phyloP scores from a whole-genome alignment of 2,113 vertebrate genomes.

The Sander vitreus region DNA sequence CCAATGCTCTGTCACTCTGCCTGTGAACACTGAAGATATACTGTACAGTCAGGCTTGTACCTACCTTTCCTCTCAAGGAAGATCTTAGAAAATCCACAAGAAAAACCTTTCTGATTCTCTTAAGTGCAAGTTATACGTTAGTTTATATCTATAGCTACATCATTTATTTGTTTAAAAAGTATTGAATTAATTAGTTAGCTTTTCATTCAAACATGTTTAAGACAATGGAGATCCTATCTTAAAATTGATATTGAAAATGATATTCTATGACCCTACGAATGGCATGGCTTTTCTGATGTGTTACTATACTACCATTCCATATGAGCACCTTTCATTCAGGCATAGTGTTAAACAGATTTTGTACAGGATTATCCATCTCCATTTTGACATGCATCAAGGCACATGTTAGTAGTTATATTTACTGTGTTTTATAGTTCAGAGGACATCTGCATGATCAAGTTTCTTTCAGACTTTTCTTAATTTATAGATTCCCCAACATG shows the following conservation, averaged over 20 bases:
- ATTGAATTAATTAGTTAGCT: not conserved
- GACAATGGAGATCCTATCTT: not conserved
- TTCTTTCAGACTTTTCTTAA: not conserved
- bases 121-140: not conserved
- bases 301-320: not conserved
- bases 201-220: not conserved
- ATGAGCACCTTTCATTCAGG: not conserved
- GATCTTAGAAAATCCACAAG: not conserved
- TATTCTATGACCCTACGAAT: not conserved
- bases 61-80: not conserved
- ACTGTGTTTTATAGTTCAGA: not conserved
- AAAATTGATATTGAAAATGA: no score
- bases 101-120: not conserved
- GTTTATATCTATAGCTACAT: not conserved
- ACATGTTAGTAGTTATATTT: not conserved
- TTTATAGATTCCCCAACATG: not conserved
- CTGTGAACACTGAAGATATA: not conserved
- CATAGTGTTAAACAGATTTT: not conserved
- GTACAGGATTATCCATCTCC: not conserved
- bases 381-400: not conserved
- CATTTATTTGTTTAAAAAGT: not conserved
- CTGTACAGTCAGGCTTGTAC: no score
- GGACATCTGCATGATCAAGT: not conserved
- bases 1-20: slow-evolving; percentile 9
- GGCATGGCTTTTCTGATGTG: not conserved